Percentiles rank a stretch among this genome's conserved stretches.
phyloP scores from a whole-genome alignment of 2,113 vertebrate genomes.

The Erythrocebus patas region DNA sequence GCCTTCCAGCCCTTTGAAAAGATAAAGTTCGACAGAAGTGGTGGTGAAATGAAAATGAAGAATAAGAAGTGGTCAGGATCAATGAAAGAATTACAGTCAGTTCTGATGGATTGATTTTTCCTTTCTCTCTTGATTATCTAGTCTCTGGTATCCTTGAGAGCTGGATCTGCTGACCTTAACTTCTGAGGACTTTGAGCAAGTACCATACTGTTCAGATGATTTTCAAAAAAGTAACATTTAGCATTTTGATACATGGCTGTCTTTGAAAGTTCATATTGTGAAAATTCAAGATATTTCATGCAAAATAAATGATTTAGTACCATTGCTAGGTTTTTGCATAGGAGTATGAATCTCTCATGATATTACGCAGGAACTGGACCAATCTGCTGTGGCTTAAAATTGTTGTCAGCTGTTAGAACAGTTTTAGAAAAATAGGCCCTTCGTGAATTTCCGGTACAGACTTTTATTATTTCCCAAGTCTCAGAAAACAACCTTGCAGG shows the following conservation, averaged over 20 bases:
- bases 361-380: neutral
- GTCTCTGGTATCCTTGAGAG: neutral
- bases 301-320: neutral
- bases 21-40: neutral
- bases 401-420: neutral
- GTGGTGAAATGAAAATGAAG: neutral
- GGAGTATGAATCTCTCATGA: neutral
- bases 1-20: neutral
- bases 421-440: neutral
- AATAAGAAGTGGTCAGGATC: no score
- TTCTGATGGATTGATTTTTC: no score
- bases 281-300: neutral
- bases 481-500: neutral
- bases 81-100: accelerated
- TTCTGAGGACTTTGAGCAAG: neutral
- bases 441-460: neutral
- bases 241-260: neutral
- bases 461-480: neutral
- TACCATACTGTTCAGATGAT: neutral
- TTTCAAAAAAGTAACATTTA: neutral
- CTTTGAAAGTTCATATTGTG: neutral
- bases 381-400: neutral
- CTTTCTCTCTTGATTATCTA: neutral
- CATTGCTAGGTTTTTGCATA: neutral
- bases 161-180: neutral